Base-by-base conservation (phyloP, 2,888 invertebrate genomes). In the Nymphalis c-album region DNA sequence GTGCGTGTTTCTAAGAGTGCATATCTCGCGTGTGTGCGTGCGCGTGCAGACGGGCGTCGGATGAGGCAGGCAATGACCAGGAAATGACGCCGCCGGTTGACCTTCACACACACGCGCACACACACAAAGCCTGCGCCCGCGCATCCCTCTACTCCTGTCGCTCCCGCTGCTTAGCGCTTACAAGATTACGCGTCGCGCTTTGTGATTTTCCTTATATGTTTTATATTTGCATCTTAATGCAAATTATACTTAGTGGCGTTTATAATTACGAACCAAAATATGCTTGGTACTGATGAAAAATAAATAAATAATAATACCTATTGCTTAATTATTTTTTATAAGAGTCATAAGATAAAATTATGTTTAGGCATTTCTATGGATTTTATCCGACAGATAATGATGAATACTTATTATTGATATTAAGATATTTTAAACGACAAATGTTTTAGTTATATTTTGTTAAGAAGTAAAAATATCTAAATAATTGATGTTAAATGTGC, bases 31-130 rank as follows among this genome's bases (percentile, higher is more conserved):
- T 73, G 77, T 76, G 70, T 77, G 78, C 75, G 79, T 75, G 78
- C 74, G 79, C 71, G 70, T 48, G 67, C 70, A 68, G 70, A 68
- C 75, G 76, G 75, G 75, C 79, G 80, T 81, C 83, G 85, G 85
- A 80, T 81, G 85, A 82, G 75, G 83, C 88, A 86, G 90, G 81
- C 91, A 90, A 88, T 91, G 91, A 91, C 91, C 91, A 91, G 91
- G 91, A 91, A 91, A 91, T 90, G 90, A 90, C 90, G 91, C 90
- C 90, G 90, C 87, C 90, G 80, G 82, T 78, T 91, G 91, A 90
- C 91, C 91, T 91, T 91, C 91, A 79, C 76, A 78, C 75, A 75
- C 74, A 76, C 81, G 69, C 78, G 75, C 80, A 78, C 78, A 76
- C 75, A 71, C 73, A 48, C 69, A 64, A 63, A 67, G 60, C 63